A percentile compares a stretch with the other conserved stretches of the same genome.
Evolutionary conservation across 1,140 invertebrate species (phyloP).

Genomic region (Oppia nitens): DNA sequence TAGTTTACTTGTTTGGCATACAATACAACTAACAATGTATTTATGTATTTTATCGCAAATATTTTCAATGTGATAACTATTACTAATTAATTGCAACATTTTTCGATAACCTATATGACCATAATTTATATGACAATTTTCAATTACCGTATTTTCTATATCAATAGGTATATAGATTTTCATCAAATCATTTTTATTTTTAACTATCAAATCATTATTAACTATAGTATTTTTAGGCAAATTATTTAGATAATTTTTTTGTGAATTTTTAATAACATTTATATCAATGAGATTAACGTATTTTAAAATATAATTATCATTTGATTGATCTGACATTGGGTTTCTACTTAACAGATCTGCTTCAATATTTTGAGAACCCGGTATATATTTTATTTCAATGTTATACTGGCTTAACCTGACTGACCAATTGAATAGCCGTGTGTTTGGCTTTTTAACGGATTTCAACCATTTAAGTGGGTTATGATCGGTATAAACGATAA

Average conservation of each 20-base stretch:
- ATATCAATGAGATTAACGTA: background rate
- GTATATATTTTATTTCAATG: conserved; percentile 13
- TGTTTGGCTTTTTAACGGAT: conserved; percentile 1
- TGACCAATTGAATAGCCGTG: conserved; percentile 6
- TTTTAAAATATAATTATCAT: background rate
- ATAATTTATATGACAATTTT: background rate
- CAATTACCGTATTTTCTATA: background rate
- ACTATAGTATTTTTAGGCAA: background rate
- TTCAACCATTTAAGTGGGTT: conserved; percentile 27
- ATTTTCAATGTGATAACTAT: background rate
- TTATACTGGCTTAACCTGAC: conserved; percentile 7
- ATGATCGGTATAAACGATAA: conserved; percentile 33
- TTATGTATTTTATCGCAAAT: background rate
- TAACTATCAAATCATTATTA: background rate
- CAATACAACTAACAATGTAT: background rate
- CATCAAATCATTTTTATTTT: background rate
- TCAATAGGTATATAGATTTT: background rate
- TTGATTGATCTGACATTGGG: background rate
- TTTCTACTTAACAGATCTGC: conserved; percentile 7
- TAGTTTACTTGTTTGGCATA: background rate
- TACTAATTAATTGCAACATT: background rate
- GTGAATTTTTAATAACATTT: background rate
- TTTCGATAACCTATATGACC: background rate
- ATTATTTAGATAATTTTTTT: background rate
- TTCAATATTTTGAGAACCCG: conserved; percentile 7